Evolutionary conservation across 2,888 invertebrate species (phyloP), one percentile per base, ranked within the genome.

Genomic region (Stramonita haemastoma): DNA sequence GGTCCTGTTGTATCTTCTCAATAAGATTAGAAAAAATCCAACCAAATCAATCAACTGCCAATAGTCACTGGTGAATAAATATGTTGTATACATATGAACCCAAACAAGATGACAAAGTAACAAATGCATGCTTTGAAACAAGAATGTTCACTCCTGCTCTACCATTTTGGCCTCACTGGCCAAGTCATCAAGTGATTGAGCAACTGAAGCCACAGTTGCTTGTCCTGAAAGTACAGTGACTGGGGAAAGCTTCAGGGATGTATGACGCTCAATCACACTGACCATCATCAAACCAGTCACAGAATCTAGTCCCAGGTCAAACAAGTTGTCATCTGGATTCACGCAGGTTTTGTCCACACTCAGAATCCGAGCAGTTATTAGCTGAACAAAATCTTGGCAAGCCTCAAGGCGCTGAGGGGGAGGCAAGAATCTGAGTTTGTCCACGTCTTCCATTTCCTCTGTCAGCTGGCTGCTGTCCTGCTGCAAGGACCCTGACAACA

Each of bases 221-320:
- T 84, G 56, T 56, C 56, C 83, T 26, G 83, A 46, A 17, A 73
- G 79, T 19, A 79, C 79, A 34, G n/a, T 79, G 79, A 36, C 79
- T 19, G 79, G 32, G 22, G 79, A 79, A 32, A 79, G 79, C 79
- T 34, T 79, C 34, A 79, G 34, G 15, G 79, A 19, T 19, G 79
- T 79, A 19, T 13, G 11, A 32, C 22, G 79, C 79, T 79, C 79
- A 84, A 56, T 84, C 26, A 56, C n/a, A 79, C 34, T 91, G 57
- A 90, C 90, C 79, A 91, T 90, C 57, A 91, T 91, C 92, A 92
- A 92, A 17, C 91, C 93, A 36, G 92, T 89, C 90, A 93, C 92
- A 1, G 93, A 93, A 86, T 93, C 93, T 70, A 93, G 89, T 13
- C 93, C 93, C 11, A 92, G 84, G 15, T 90, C 90, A 19, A 91